Evolutionary conservation across 2,888 invertebrate species (phyloP).

Genomic region (Dynastes maya): DNA sequence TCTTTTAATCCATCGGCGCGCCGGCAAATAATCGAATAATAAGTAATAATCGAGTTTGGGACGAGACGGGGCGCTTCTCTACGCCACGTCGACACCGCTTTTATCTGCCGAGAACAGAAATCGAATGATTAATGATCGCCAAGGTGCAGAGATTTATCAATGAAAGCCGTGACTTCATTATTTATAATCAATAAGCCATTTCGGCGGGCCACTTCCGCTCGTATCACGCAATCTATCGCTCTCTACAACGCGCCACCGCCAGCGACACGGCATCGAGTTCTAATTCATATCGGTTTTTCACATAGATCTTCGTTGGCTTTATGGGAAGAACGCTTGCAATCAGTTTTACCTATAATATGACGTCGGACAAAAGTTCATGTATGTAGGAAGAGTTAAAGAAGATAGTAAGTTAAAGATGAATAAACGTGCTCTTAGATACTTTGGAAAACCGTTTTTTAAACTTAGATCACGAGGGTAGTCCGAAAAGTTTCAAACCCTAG

Average conservation of each 20-base stretch:
- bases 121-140: slow-evolving; percentile 56
- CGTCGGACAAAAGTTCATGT: no score
- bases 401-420: no score
- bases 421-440: no score
- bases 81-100: slow-evolving; percentile 55
- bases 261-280: not conserved
- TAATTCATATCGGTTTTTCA: no score
- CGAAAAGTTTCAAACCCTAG: no score
- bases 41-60: slow-evolving; percentile 52
- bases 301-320: no score
- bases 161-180: slow-evolving; percentile 55
- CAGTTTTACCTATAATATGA: no score
- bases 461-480: no score
- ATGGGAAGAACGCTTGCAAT: no score
- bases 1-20: slow-evolving; percentile 53
- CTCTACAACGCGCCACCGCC: not conserved
- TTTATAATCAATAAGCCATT: slow-evolving; percentile 58
- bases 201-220: slow-evolving; percentile 41
- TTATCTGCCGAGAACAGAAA: slow-evolving; percentile 55
- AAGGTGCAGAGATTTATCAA: slow-evolving; percentile 55
- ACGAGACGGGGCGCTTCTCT: not conserved
- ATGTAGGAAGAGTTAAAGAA: no score
- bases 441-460: no score
- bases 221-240: slow-evolving; percentile 27
- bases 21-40: slow-evolving; percentile 57